A percentile compares a stretch with the other conserved stretches of the same genome.
Conservation (phyloP, 2,797 vertebrate species). For the Apogon hyalosoma region DNA sequence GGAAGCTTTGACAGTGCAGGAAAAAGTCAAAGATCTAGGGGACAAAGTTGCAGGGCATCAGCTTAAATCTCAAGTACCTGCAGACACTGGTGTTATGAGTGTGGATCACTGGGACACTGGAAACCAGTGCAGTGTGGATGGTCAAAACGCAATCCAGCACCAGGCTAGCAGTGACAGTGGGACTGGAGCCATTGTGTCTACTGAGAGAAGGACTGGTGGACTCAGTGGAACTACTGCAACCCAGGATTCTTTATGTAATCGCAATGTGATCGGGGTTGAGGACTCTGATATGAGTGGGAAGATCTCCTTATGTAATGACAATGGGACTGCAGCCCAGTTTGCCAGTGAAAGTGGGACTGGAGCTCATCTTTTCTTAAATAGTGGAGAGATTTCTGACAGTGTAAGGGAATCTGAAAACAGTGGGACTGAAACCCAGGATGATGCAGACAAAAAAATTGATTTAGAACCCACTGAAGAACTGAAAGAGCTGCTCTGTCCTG, state of each 20-base stretch:
- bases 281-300: constrained; percentile 40
- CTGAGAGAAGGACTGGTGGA: constrained; percentile 34
- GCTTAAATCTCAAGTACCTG: constrained; percentile 39
- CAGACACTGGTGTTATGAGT: constrained; percentile 16
- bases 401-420: not conserved
- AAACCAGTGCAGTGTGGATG: constrained; percentile 53
- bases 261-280: constrained; percentile 42
- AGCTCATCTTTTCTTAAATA: constrained; percentile 56
- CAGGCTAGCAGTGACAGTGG: constrained; percentile 13
- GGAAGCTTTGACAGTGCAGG: constrained; percentile 17
- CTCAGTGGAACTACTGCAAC: constrained; percentile 45
- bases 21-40: constrained; percentile 46
- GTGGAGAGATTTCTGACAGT: constrained; percentile 26
- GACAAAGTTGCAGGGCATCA: constrained; percentile 39
- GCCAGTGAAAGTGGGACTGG: constrained; percentile 36
- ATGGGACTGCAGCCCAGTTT: constrained; percentile 40
- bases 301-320: constrained; percentile 51
- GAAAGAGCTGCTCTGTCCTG: constrained; percentile 6
- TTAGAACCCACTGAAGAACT: not conserved
- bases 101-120: constrained; percentile 43
- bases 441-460: constrained; percentile 1
- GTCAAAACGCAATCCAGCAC: constrained; percentile 44
- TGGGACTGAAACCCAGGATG: not conserved
- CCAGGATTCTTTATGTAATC: constrained; percentile 55
- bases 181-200: constrained; percentile 37